Base-by-base conservation (phyloP, 2,113 vertebrate species). In the Muntiacus muntjak region DNA sequence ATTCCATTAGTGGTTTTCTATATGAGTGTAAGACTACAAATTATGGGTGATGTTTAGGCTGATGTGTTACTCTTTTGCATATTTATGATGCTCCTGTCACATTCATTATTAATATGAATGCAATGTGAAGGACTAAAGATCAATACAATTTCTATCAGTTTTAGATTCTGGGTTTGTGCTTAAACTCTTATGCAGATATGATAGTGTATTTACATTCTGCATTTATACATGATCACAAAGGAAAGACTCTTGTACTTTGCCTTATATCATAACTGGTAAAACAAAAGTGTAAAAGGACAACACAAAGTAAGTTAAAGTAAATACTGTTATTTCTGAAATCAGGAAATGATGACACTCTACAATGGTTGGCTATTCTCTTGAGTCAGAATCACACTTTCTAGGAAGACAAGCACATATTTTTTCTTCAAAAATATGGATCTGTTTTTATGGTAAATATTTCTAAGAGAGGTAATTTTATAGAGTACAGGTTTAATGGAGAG, bases 91-190 rank as follows among this genome's bases (percentile, higher is more conserved):
- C 17, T 26, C 11, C 25, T 87, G 25, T 95, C 71, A 96, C 76
- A 98, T 98, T 96, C 62, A 98, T 98, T 98, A 98, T 98, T 98
- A 97, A 98, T 95, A 91, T 57, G 96, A 97, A 95, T 97, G 94
- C 89, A 88, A 88, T 81, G 55, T 97, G 97, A 96, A 67, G 47
- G 95, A 90, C 45, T 74, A 92, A 97, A 89, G 96, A 98, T 98
- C 97, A 98, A 97, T 98, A 97, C 36, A 64, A 98, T 45, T 97
- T 96, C 71, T 88, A 96, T 96, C 92, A 97, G 94, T 82, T 97
- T 98, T 95, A 94, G 89, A 97, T 87, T 96, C 17, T 91, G 30
- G 94, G 15, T 86, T 98, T 95, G 89, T 95, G 96, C 91, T 94
- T 96, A 91, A 94, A 87, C 5, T 47, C 30, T 71, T 60, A 87